phyloP scores from a whole-genome alignment of 2,797 vertebrate species.

The Chelon labrosus region DNA sequence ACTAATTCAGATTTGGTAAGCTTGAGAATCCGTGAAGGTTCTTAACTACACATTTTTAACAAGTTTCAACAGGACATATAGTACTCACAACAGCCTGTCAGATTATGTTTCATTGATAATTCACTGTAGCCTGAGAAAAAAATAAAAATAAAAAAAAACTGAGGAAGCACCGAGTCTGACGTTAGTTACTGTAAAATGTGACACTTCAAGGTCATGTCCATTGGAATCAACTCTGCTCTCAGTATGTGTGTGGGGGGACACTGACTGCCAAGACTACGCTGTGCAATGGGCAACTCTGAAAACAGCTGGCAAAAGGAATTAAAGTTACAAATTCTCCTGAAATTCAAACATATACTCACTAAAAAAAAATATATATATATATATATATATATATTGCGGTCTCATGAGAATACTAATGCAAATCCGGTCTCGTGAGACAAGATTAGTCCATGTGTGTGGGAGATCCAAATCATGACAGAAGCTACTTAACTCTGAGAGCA shows the following conservation, averaged over 20 bases:
- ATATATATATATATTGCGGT: no score
- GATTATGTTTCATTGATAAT: conserved; percentile 30
- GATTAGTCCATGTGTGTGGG: no score
- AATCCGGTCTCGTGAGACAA: no score
- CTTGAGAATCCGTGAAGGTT: conserved; percentile 3
- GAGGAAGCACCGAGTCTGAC: conserved; percentile 10
- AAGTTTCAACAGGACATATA: conserved; percentile 2
- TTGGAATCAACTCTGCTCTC: conserved; percentile 26
- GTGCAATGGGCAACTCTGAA: conserved; percentile 51
- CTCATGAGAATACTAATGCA: no score
- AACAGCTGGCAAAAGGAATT: conserved; percentile 31
- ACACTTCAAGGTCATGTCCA: conserved; percentile 45
- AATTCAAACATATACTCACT: conserved; percentile 1
- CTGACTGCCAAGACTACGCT: conserved; percentile 18
- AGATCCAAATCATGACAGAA: no score
- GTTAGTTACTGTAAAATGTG: conserved; percentile 33
- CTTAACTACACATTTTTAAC: conserved; percentile 12
- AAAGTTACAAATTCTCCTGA: not conserved
- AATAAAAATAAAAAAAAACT: conserved; percentile 5
- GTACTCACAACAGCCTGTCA: conserved; percentile 6
- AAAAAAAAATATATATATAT: no score
- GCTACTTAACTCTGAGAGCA: no score
- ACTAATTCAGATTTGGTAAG: conserved; percentile 9
- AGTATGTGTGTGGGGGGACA: conserved; percentile 23
- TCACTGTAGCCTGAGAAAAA: conserved; percentile 9